Evolutionary conservation across 2,888 invertebrate species (phyloP).

Genomic region (Chaitophorus viminalis): DNA sequence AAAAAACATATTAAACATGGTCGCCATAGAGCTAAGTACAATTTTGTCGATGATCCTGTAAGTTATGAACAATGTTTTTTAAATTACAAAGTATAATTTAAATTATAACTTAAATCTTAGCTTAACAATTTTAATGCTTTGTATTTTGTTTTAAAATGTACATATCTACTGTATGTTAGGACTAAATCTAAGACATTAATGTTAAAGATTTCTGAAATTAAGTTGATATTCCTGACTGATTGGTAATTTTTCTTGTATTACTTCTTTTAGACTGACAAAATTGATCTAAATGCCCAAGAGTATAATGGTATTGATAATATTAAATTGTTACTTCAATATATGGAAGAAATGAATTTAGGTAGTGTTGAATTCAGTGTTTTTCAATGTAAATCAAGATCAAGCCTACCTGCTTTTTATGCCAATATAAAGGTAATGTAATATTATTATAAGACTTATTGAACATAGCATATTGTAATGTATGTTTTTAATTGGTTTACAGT

Average conservation of each 20-base stretch:
- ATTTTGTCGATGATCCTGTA: conserved; percentile 39
- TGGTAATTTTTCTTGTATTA: neutral
- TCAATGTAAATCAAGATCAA: conserved; percentile 36
- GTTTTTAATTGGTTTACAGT: no score
- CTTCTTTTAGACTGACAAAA: conserved; percentile 23
- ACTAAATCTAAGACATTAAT: no score
- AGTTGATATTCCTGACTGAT: neutral
- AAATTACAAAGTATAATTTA: no score
- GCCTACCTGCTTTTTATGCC: conserved; percentile 38
- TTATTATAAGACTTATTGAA: no score
- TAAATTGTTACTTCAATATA: neutral
- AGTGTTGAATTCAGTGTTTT: conserved; percentile 41
- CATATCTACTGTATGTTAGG: no score
- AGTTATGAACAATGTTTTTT: neutral
- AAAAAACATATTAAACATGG: conserved; percentile 37
- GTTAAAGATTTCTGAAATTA: neutral
- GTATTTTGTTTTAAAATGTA: neutral
- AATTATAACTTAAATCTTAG: no score
- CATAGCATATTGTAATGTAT: no score
- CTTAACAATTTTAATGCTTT: no score
- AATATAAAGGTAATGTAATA: conserved; percentile 49
- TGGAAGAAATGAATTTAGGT: conserved; percentile 45
- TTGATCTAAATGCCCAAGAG: neutral
- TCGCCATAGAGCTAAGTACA: conserved; percentile 29
- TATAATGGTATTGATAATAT: conserved; percentile 39